Evolutionary conservation across 1,140 invertebrate species (phyloP).

Genomic region (Diachasmimorpha longicaudata): DNA sequence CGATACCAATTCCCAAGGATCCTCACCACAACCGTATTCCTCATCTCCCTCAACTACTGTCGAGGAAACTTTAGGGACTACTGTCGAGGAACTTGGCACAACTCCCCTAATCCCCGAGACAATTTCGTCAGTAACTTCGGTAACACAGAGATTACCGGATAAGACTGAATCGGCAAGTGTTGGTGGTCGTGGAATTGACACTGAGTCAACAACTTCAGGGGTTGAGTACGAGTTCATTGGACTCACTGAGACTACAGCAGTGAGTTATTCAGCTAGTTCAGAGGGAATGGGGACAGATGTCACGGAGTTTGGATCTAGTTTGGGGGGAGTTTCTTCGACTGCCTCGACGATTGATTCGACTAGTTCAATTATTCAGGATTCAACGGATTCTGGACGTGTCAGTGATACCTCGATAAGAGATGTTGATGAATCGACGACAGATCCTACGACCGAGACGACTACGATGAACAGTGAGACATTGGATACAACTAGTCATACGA

Average conservation of each 20-base stretch:
- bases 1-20: background rate
- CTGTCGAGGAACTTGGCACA: background rate
- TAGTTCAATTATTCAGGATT: background rate
- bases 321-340: background rate
- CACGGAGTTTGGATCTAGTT: background rate
- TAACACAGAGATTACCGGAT: background rate
- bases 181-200: background rate
- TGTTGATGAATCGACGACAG: background rate
- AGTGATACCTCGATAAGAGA: background rate
- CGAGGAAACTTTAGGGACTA: background rate
- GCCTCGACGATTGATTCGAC: constrained; percentile 18
- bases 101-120: constrained; percentile 13
- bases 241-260: constrained; percentile 28
- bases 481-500: background rate
- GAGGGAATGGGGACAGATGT: background rate
- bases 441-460: background rate
- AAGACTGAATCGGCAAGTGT: background rate
- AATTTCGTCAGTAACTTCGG: constrained; percentile 2
- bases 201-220: constrained; percentile 33
- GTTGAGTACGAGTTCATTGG: constrained; percentile 52
- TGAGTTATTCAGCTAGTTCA: background rate
- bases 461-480: background rate
- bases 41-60: background rate
- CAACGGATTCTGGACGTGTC: background rate
- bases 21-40: background rate